Conservation (phyloP, 2,113 vertebrate genomes). For the Gallinago undulata region DNA sequence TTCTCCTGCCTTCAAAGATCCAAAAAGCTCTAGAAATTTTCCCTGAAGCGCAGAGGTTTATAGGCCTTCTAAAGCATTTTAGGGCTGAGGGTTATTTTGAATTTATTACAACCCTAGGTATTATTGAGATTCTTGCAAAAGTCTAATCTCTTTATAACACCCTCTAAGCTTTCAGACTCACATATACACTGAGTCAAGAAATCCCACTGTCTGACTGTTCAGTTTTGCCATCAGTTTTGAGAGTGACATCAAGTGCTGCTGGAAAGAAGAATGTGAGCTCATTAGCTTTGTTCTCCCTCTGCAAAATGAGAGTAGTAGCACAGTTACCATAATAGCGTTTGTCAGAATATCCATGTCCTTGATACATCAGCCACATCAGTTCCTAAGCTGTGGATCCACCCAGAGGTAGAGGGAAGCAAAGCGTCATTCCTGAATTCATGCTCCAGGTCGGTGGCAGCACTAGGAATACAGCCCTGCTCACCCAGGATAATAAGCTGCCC, state of each 20-base stretch:
- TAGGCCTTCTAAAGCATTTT: not conserved
- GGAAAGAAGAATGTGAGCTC: not conserved
- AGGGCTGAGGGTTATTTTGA: not conserved
- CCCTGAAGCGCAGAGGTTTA: not conserved
- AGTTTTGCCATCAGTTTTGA: not conserved
- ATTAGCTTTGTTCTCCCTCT: not conserved
- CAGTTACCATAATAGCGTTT: not conserved
- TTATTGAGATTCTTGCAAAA: not conserved
- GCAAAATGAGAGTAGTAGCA: not conserved
- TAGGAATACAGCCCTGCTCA: not conserved
- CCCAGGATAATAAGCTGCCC: not conserved
- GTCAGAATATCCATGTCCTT: not conserved
- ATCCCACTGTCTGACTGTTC: not conserved
- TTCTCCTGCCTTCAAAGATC: not conserved
- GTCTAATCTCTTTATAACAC: not conserved
- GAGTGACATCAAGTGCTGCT: not conserved
- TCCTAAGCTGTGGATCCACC: not conserved
- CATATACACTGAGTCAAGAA: not conserved
- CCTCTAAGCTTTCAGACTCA: not conserved
- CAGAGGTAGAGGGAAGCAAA: not conserved
- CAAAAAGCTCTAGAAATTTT: not conserved
- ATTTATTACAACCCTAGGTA: not conserved
- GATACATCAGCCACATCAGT: fast-evolving
- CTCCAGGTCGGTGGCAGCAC: not conserved
- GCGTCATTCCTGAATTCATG: not conserved